A percentile compares a stretch with the other conserved stretches of the same genome.
These are phyloP conservation scores for Malurus elegans DNA, from an alignment of 2,113 vertebrate genomes.

Conservation along the genomic window DNA sequence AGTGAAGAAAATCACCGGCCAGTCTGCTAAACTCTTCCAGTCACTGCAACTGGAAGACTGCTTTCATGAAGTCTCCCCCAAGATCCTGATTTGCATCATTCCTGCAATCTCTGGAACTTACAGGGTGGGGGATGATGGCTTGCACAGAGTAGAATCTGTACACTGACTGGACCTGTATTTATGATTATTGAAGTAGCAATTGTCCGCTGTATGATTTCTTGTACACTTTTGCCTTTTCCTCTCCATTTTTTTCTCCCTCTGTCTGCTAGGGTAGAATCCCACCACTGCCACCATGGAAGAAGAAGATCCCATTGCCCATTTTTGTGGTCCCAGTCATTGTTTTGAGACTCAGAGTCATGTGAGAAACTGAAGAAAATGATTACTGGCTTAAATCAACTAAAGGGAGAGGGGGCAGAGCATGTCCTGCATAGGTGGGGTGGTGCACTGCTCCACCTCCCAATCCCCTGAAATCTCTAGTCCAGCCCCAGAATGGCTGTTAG, in stretches of 20 bases:
- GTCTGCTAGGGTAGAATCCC: neutral
- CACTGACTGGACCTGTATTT: neutral
- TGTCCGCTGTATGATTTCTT: neutral
- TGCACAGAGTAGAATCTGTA: neutral
- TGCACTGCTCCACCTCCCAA: neutral
- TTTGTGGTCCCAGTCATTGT: neutral
- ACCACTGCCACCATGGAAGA: neutral
- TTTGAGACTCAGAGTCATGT: rapidly evolving
- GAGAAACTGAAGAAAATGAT: neutral
- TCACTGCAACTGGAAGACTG: neutral
- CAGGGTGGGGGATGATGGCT: neutral
- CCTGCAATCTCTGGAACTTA: neutral
- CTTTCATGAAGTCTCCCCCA: neutral
- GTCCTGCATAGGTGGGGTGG: neutral
- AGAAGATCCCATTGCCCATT: neutral
- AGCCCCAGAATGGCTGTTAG: neutral
- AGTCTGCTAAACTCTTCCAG: neutral
- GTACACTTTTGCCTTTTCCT: neutral
- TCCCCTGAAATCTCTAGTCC: neutral
- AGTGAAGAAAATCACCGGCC: neutral
- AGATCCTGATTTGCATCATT: neutral
- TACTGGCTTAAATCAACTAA: neutral
- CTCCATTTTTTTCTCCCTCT: neutral
- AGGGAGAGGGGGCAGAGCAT: neutral
- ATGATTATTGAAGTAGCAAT: neutral